These are phyloP conservation scores for Iphiclides podalirius DNA, from an alignment of 2,888 invertebrate species.

Conservation along the genomic window DNA sequence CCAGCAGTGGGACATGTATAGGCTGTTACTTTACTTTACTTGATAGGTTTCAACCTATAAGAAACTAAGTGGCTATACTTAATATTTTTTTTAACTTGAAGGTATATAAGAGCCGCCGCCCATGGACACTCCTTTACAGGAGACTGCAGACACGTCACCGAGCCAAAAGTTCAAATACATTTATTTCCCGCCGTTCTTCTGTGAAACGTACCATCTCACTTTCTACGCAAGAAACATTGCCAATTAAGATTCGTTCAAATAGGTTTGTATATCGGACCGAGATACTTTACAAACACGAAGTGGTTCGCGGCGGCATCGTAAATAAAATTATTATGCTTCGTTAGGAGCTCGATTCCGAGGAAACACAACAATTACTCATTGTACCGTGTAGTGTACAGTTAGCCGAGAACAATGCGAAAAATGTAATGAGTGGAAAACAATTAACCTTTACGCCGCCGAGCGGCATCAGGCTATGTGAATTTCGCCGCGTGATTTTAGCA, in stretches of 20 bases:
- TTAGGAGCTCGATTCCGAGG: slow-evolving; percentile 20
- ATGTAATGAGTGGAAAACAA: slow-evolving; percentile 22
- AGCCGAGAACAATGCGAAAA: slow-evolving; percentile 23
- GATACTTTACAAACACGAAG: slow-evolving; percentile 9
- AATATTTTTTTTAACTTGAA: no score
- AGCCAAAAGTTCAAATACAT: no score
- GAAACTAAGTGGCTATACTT: no score
- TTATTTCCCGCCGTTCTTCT: no score
- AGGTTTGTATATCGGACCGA: neutral
- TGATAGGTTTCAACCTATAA: no score
- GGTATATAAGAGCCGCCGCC: no score
- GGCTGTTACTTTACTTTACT: no score
- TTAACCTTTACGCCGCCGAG: slow-evolving; percentile 13
- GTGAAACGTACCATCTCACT: neutral
- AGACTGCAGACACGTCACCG: no score
- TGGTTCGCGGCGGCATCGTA: slow-evolving; percentile 17
- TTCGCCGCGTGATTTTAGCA: slow-evolving; percentile 11
- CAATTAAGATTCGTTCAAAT: slow-evolving; percentile 3
- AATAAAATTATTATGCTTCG: slow-evolving; percentile 20
- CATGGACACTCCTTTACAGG: no score
- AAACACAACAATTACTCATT: slow-evolving; percentile 24
- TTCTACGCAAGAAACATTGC: neutral
- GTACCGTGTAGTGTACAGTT: slow-evolving; percentile 19
- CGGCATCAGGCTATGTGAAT: slow-evolving; percentile 7
- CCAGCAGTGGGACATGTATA: no score